A percentile compares a stretch with the other conserved stretches of the same genome.
These are phyloP conservation scores for Macquaria ambigua DNA, from an alignment of 2,113 vertebrate genomes.

Conservation along the genomic window DNA sequence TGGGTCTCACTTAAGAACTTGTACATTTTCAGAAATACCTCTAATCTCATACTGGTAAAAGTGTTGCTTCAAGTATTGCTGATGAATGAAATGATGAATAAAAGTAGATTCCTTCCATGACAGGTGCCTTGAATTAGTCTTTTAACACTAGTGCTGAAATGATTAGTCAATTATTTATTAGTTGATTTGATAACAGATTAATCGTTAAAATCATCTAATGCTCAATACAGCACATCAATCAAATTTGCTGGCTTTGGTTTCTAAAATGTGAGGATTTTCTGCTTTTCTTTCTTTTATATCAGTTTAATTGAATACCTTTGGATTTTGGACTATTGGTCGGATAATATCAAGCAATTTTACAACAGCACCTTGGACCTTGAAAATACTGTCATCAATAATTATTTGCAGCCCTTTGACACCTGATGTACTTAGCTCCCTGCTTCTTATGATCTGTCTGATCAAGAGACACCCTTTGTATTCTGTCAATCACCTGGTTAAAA, in stretches of 20 bases:
- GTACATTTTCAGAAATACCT: not conserved
- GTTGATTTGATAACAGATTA: not conserved
- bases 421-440: not conserved
- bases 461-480: not conserved
- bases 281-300: not conserved
- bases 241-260: not conserved
- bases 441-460: not conserved
- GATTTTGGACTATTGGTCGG: not conserved
- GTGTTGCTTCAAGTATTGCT: not conserved
- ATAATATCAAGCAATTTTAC: not conserved
- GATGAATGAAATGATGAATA: not conserved
- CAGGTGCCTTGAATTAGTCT: not conserved
- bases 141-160: not conserved
- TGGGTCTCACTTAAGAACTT: not conserved
- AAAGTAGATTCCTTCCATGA: not conserved
- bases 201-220: not conserved
- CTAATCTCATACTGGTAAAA: not conserved
- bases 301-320: not conserved
- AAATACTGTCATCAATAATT: not conserved
- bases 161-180: not conserved
- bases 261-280: not conserved
- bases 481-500: conserved; percentile 20
- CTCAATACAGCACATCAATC: not conserved
- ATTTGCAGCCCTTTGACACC: not conserved
- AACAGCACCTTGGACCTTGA: not conserved